Evolutionary conservation across 2,888 invertebrate species (phyloP), one percentile per base, ranked within the genome.

Genomic region (Omphaloscelis lunosa): DNA sequence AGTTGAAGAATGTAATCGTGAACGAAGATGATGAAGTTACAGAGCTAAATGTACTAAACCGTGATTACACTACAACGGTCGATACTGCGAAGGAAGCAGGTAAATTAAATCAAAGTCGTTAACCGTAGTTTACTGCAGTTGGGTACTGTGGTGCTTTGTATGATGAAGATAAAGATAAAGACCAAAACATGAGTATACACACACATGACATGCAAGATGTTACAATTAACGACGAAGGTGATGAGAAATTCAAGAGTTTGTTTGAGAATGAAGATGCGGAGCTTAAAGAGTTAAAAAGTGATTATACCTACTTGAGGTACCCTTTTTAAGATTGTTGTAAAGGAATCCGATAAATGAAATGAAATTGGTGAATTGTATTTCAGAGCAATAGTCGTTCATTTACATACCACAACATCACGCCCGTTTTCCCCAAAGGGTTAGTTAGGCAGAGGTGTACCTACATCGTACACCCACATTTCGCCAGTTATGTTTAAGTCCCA

Each of bases 1-100:
- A 29, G 4, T n/a, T 56, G n/a, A 29, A 75, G 11, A 20, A 0
- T 45, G 97, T 72, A n/a, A 51, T 63, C 8, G 72, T 62, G 5
- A 39, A 56, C 12, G 71, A 79, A 34, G 75, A 76, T 48, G 48
- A 45, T 67, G 65, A 63, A 66, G n/a, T 20, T 27, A 29, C 63
- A 27, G 83, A 82, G 56, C 12, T 82, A 34, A 56, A 82, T 67
- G 66, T 62, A 51, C 48, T 71, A 12, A 70, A 76, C 29, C 56
- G 39, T 51, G 66, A 69, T 29, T 34, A 61, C 41, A n/a, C 15
- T 34, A 27, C 53, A 53, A 39, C 7, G 23, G 17, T 29, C 15
- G 9, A 1, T 58, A 15, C 39, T n/a, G 2, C 11, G 9, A 66
- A 66, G 23, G 39, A 41, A 29, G 15, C 1, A 29, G 20, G 8